These are phyloP conservation scores for Oxyura jamaicensis DNA, from an alignment of 2,113 vertebrate species.

Conservation along the genomic window DNA sequence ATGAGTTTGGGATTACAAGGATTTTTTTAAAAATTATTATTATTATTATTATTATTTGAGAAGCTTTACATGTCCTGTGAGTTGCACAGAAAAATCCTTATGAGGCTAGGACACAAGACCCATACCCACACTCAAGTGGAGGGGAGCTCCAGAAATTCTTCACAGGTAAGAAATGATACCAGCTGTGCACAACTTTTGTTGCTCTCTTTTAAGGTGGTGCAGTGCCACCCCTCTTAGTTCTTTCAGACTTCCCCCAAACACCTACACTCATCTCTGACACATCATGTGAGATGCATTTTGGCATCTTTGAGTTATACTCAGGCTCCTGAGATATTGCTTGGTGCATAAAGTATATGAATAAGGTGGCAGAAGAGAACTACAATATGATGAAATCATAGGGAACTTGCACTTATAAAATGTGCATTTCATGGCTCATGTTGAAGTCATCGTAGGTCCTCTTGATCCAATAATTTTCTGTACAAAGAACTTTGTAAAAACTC, in stretches of 20 bases:
- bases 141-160: background rate
- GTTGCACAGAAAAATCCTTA: background rate
- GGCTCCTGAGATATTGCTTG: background rate
- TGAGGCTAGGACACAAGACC: too few relatives aligned
- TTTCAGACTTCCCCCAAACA: background rate
- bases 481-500: background rate
- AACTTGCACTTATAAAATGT: background rate
- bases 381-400: background rate
- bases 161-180: background rate
- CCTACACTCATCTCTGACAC: background rate
- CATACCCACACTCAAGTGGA: background rate
- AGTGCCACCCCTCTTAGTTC: background rate
- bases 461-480: background rate
- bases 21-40: background rate
- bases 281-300: background rate
- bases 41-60: too few relatives aligned
- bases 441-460: background rate
- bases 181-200: background rate
- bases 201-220: background rate
- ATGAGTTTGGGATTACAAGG: background rate
- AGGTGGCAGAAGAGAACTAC: background rate
- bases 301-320: fast-evolving
- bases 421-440: background rate
- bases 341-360: background rate
- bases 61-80: background rate